A percentile compares a stretch with the other conserved stretches of the same genome.
Conservation (phyloP, 2,888 invertebrate genomes). For the Eucriotettix oculatus region DNA sequence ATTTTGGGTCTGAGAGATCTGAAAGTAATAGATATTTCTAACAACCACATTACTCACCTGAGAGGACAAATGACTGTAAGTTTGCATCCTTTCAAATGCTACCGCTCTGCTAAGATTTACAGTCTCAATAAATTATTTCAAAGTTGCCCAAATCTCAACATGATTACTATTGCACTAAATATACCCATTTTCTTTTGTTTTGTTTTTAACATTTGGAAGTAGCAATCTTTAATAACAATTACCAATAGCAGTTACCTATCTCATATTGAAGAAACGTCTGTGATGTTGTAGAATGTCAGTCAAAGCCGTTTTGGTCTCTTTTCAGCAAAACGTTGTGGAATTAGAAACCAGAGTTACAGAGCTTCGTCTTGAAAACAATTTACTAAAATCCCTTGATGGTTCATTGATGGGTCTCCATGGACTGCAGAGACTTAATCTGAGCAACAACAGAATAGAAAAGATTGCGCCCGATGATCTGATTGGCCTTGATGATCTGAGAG, state of each 20-base stretch:
- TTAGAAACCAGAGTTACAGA: conserved; percentile 56
- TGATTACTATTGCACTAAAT: too few species aligned
- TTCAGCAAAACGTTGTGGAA: conserved; percentile 51
- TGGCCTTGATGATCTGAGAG: conserved; percentile 53
- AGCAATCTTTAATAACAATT: too few species aligned
- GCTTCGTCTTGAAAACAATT: conserved; percentile 57
- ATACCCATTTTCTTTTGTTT: too few species aligned
- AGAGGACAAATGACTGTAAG: conserved; percentile 47
- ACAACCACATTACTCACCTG: conserved; percentile 52
- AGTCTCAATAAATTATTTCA: too few species aligned
- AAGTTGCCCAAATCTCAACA: too few species aligned
- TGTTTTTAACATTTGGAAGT: too few species aligned
- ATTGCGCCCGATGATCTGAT: conserved; percentile 64
- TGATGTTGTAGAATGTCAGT: not conserved
- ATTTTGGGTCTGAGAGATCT: conserved; percentile 52
- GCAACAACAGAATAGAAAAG: conserved; percentile 54
- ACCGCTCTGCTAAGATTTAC: too few species aligned
- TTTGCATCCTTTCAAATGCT: too few species aligned
- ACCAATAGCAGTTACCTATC: too few species aligned
- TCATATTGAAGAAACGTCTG: too few species aligned
- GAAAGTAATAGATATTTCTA: conserved; percentile 56
- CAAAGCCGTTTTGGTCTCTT: not conserved
- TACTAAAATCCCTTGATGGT: conserved; percentile 50
- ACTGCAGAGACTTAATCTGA: conserved; percentile 52
- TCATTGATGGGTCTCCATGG: conserved; percentile 60